Evolutionary conservation across 2,113 vertebrate species (phyloP).

Genomic region (Dasyprocta punctata): DNA sequence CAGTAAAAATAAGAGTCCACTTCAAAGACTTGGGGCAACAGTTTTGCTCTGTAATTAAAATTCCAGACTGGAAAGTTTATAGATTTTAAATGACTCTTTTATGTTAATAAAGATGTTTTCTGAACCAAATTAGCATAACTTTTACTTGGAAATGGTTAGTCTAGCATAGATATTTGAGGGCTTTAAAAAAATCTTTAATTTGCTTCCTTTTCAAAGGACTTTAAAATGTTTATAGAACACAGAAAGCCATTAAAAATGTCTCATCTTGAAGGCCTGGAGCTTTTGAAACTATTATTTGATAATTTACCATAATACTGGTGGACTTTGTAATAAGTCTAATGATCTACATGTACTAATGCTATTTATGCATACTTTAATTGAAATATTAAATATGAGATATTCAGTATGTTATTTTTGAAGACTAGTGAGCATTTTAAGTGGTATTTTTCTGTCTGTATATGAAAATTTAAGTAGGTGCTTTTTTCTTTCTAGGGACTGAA

Average conservation of each 20-base stretch:
- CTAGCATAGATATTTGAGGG: background rate
- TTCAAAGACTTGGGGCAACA: background rate
- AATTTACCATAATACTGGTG: slow-evolving; percentile 31
- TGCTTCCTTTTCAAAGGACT: slow-evolving; percentile 15
- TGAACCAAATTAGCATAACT: slow-evolving; percentile 47
- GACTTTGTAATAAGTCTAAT: slow-evolving; percentile 33
- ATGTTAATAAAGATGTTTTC: slow-evolving; percentile 54
- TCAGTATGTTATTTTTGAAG: background rate
- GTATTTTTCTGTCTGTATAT: background rate
- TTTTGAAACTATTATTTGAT: slow-evolving; percentile 53
- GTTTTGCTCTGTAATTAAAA: slow-evolving; percentile 53
- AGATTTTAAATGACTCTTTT: slow-evolving; percentile 68
- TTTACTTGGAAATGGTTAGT: slow-evolving; percentile 1
- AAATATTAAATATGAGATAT: background rate
- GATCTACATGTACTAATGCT: background rate
- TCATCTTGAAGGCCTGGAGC: slow-evolving; percentile 5
- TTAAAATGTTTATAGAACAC: slow-evolving; percentile 52
- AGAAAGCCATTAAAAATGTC: background rate
- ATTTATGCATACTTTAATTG: background rate
- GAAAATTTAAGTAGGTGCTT: background rate
- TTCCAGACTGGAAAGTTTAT: background rate
- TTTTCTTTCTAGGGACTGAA: background rate
- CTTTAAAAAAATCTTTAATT: slow-evolving; percentile 43
- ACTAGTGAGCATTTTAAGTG: slow-evolving; percentile 26
- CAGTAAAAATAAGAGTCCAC: slow-evolving; percentile 26